Base-by-base conservation (phyloP, 1,140 invertebrate genomes). In the Arion vulgaris region DNA sequence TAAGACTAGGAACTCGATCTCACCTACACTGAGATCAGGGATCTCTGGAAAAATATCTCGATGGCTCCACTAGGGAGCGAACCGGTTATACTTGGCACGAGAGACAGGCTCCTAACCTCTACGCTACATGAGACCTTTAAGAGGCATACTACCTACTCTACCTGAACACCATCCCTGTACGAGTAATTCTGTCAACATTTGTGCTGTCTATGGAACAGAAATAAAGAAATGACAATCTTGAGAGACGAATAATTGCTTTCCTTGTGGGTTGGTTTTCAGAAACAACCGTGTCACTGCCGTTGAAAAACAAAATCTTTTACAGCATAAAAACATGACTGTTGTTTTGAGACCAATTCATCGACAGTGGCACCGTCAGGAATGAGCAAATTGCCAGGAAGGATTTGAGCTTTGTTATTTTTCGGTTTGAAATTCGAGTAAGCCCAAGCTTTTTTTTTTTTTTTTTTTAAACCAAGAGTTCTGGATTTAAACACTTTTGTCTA, bases 361-460 rank as follows among this genome's bases (percentile, higher is more conserved):
- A 66, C 62, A 2, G n/a, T 28, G 62, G n/a, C 28, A 7, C n/a
- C 62, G n/a, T 7, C 2, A 32, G 62, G 28, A 34, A 66, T 32
- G 62, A 66, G 11, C 0, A 13, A 66, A 66, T 66, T 66, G 62
- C 62, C 62, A 66, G 62, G 62, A 66, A 66, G 17, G 62, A 11
- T 28, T 66, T 66, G 62, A 28, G 62, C 62, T 32, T 66, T 66
- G 62, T 66, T 66, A 32, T 66, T 66, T 32, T 66, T 66, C n/a
- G 4, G 9, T 23, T 11, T 32, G 62, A 66, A 66, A 66, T 66
- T 32, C n/a, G 28, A 66, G n/a, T 5, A 34, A 66, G 1, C 62
- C 28, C 2, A 32, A 57, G n/a, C 7, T 1, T n/a, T n/a, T n/a
- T n/a, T n/a, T n/a, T n/a, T n/a, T n/a, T n/a, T n/a, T n/a, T 66